Evolutionary conservation across 30 jellyfish, hydroid and myxozoan species (phyloP).

Genomic region (Aurelia sp.): DNA sequence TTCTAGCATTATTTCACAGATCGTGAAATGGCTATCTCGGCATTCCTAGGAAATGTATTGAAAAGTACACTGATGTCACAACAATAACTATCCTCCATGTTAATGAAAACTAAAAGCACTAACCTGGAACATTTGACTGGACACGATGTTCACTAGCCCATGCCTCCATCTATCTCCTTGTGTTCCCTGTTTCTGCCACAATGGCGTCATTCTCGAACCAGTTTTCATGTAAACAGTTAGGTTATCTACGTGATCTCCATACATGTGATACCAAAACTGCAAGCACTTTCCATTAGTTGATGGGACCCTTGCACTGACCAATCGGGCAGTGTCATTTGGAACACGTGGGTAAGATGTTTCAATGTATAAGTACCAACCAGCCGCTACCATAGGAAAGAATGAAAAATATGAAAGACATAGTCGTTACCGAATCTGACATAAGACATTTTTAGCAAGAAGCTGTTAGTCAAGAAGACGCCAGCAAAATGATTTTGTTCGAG

Average conservation of each 20-base stretch:
- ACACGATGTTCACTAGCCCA: slow-evolving; percentile 79
- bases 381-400: slow-evolving; percentile 8
- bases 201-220: slow-evolving; percentile 68
- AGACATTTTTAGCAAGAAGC: no score
- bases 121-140: slow-evolving; percentile 90
- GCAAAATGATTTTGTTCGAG: no score
- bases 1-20: no score
- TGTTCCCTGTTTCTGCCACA: slow-evolving; percentile 90
- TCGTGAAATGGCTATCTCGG: no score
- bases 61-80: no score
- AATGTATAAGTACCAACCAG: slow-evolving; percentile 92
- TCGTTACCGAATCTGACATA: no score
- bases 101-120: not conserved
- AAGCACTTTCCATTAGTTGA: slow-evolving; percentile 85
- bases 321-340: slow-evolving; percentile 95
- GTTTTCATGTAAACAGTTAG: slow-evolving; percentile 81
- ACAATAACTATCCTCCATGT: no score
- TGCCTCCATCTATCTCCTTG: slow-evolving; percentile 98
- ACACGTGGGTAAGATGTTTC: slow-evolving; percentile 97
- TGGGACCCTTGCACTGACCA: slow-evolving; percentile 77
- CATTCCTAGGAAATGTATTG: no score
- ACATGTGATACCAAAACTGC: slow-evolving; percentile 99
- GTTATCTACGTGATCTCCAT: slow-evolving; percentile 97
- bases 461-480: no score
- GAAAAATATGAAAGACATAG: no score